Evolutionary conservation across 2,113 vertebrate genomes (phyloP).

Genomic region (Mormyrus lacerda): DNA sequence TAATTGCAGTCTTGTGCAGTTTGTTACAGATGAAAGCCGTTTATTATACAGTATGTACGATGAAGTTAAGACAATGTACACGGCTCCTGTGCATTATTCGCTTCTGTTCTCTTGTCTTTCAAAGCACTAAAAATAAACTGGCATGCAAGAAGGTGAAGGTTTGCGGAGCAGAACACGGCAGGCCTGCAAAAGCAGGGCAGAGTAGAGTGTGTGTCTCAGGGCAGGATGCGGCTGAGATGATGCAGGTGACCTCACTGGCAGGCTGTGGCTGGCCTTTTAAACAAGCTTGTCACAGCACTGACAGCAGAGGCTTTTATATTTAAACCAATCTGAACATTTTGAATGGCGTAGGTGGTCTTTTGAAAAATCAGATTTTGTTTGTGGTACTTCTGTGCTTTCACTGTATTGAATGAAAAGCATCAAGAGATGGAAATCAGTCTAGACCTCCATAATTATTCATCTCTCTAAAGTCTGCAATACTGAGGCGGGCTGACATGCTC

Average conservation of each 20-base stretch:
- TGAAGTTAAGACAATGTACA: not conserved
- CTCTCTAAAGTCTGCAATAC: not conserved
- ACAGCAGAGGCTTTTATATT: not conserved
- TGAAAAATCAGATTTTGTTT: not conserved
- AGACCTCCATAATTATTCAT: not conserved
- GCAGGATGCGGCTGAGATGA: not conserved
- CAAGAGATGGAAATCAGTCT: not conserved
- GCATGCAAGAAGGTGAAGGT: not conserved
- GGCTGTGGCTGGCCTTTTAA: not conserved
- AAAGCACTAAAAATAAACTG: conserved; percentile 13
- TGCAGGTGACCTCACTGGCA: not conserved
- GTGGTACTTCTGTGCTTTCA: not conserved
- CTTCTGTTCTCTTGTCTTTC: conserved; percentile 2
- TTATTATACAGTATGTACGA: not conserved
- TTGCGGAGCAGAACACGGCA: not conserved
- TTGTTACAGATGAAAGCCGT: conserved; percentile 4
- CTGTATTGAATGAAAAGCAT: not conserved
- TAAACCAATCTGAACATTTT: conserved; percentile 4
- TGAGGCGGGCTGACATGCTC: not conserved
- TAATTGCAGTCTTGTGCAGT: conserved; percentile 7
- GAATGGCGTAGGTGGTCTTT: conserved; percentile 1
- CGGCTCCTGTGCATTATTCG: not conserved
- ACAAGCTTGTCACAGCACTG: not conserved
- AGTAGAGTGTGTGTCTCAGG: not conserved
- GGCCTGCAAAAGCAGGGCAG: not conserved